phyloP scores from a whole-genome alignment of 2,888 invertebrate species.

The Agrochola lota region DNA sequence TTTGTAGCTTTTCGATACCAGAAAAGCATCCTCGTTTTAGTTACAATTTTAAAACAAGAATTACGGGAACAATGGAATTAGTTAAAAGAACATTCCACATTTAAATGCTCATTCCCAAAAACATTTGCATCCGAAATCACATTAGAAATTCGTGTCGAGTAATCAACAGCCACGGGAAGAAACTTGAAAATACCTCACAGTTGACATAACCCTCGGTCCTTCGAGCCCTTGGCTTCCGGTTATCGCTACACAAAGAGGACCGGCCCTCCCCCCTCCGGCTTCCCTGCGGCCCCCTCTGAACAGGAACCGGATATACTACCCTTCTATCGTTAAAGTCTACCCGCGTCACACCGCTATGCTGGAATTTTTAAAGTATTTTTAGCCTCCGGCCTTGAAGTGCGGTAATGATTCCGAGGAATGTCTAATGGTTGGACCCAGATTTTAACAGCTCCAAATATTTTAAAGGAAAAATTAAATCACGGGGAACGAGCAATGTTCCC shows the following conservation, averaged over 20 bases:
- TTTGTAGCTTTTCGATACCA: neutral
- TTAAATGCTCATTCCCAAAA: conserved; percentile 26
- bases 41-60: neutral
- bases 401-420: conserved; percentile 75
- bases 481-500: neutral
- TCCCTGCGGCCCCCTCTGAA: conserved; percentile 71
- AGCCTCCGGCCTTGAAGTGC: conserved; percentile 76
- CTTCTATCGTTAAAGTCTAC: conserved; percentile 89
- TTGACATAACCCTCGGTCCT: conserved; percentile 89
- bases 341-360: conserved; percentile 82
- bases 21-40: neutral
- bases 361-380: conserved; percentile 83
- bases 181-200: conserved; percentile 88
- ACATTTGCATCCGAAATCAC: conserved; percentile 56
- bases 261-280: conserved; percentile 76
- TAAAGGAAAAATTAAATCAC: conserved; percentile 13
- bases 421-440: conserved; percentile 51
- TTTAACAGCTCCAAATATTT: conserved; percentile 44
- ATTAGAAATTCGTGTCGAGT: conserved; percentile 72
- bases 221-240: conserved; percentile 89
- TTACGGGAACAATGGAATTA: neutral
- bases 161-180: conserved; percentile 84
- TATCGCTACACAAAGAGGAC: conserved; percentile 89
- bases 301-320: conserved; percentile 89
- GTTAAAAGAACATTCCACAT: conserved; percentile 13